phyloP scores from a whole-genome alignment of 2,888 invertebrate genomes.

The Monoplex corrugatus region DNA sequence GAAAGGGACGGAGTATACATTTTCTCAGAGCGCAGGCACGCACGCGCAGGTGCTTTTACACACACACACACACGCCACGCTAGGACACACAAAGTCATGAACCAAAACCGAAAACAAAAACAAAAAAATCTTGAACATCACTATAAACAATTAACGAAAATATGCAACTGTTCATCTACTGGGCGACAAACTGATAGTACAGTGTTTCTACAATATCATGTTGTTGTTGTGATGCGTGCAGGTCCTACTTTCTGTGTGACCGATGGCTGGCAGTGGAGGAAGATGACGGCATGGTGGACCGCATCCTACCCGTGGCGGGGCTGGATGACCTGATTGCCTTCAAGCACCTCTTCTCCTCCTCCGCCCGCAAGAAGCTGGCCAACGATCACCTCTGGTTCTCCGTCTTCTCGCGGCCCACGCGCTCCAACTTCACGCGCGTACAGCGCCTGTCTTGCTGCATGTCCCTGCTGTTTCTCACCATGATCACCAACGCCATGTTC shows the following conservation, averaged over 20 bases:
- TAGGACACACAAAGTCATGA: too few relatives aligned
- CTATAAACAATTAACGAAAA: too few relatives aligned
- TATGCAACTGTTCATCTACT: too few relatives aligned
- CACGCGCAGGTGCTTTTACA: too few relatives aligned
- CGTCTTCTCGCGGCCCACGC: constrained; percentile 79
- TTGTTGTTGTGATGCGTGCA: too few relatives aligned
- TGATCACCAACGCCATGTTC: constrained; percentile 82
- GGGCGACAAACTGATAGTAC: too few relatives aligned
- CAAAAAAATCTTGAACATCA: too few relatives aligned
- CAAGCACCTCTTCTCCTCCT: constrained; percentile 79
- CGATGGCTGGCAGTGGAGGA: constrained; percentile 81
- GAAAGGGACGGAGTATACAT: too few relatives aligned
- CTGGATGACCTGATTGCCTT: constrained; percentile 79
- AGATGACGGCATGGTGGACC: constrained; percentile 80
- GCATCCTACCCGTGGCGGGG: constrained; percentile 80
- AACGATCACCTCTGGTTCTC: constrained; percentile 82
- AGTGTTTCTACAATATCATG: too few relatives aligned
- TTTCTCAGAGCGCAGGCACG: too few relatives aligned
- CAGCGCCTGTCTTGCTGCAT: constrained; percentile 81
- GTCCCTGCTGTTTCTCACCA: constrained; percentile 80
- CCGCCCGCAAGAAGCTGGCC: constrained; percentile 80
- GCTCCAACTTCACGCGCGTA: constrained; percentile 81
- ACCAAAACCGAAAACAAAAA: too few relatives aligned
- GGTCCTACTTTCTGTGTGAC: constrained; percentile 79
- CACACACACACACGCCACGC: too few relatives aligned